phyloP scores from a whole-genome alignment of 1,140 invertebrate genomes.

The Habropoda laboriosa region DNA sequence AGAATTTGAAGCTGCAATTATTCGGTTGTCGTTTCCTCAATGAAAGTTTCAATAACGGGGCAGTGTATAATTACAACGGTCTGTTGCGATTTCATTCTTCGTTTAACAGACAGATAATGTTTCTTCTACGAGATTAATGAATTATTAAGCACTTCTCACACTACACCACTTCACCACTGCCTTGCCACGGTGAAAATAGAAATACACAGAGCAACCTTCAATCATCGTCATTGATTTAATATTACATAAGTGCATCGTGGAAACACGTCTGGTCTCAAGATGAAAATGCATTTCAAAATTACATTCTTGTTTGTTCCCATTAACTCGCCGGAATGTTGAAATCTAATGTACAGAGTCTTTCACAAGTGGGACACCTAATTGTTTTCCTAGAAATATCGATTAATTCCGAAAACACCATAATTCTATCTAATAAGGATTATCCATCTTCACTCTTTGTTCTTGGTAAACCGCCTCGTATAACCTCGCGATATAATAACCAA shows the following conservation, averaged over 20 bases:
- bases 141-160: constrained; percentile 6
- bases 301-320: background rate
- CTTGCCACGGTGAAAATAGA: background rate
- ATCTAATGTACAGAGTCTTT: background rate
- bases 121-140: background rate
- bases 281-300: background rate
- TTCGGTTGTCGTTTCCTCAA: background rate
- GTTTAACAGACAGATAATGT: background rate
- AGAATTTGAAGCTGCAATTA: background rate
- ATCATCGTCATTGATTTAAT: background rate
- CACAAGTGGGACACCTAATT: too few relatives aligned
- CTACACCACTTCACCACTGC: background rate
- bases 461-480: background rate
- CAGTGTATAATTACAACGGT: background rate
- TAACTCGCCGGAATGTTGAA: background rate
- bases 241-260: background rate
- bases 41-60: background rate
- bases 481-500: background rate
- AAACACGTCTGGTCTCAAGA: background rate
- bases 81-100: background rate
- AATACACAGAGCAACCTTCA: background rate
- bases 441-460: background rate
- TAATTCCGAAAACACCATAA: too few relatives aligned
- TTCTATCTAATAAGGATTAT: background rate
- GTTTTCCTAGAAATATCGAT: too few relatives aligned